phyloP scores from a whole-genome alignment of 2,888 invertebrate genomes.

The Drosophila putrida region DNA sequence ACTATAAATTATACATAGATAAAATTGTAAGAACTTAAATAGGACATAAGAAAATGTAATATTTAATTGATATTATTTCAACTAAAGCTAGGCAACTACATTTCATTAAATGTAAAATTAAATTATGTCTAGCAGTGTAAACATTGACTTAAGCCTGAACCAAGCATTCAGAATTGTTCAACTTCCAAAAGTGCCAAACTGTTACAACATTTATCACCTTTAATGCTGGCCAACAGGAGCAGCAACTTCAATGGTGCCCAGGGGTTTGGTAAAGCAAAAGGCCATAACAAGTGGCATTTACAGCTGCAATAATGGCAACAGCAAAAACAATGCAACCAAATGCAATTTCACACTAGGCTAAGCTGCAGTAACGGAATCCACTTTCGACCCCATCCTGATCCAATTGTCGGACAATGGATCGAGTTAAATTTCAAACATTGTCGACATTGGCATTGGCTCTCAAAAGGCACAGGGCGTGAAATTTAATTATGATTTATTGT shows the following conservation, averaged over 20 bases:
- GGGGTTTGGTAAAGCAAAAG: background rate
- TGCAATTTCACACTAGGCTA: slow-evolving; percentile 77
- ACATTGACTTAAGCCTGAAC: slow-evolving; percentile 24
- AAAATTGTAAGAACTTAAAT: too few relatives aligned
- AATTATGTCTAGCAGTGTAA: background rate
- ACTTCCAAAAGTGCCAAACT: slow-evolving; percentile 49
- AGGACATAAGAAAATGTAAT: too few relatives aligned
- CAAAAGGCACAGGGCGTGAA: slow-evolving; percentile 53
- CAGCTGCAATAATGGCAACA: slow-evolving; percentile 7
- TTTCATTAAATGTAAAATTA: background rate
- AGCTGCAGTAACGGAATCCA: slow-evolving; percentile 31
- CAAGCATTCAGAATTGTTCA: slow-evolving; percentile 4
- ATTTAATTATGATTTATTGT: slow-evolving; percentile 77
- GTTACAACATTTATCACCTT: slow-evolving; percentile 72
- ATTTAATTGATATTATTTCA: too few relatives aligned
- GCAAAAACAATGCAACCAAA: slow-evolving; percentile 60
- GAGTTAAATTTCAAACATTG: background rate
- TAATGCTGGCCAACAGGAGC: slow-evolving; percentile 35
- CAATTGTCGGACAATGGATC: background rate
- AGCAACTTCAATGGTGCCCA: background rate
- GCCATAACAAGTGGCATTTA: slow-evolving; percentile 10
- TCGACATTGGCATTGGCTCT: slow-evolving; percentile 20
- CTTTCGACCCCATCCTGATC: background rate
- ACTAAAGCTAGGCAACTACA: too few relatives aligned
- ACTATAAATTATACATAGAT: too few relatives aligned